Conservation (phyloP, 2,797 vertebrate species). For the Hoplostethus atlanticus region DNA sequence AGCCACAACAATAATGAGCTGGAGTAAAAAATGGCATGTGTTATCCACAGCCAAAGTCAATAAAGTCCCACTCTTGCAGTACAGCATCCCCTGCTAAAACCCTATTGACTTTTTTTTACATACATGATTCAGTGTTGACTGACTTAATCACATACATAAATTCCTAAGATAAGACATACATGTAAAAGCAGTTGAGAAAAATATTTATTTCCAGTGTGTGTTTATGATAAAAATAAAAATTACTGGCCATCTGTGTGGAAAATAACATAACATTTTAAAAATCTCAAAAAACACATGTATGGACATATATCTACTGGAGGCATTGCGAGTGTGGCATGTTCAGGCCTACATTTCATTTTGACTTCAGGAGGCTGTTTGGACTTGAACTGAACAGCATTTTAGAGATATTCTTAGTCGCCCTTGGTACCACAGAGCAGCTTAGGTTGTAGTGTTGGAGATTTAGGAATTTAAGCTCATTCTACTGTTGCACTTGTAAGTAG, state of each 20-base stretch:
- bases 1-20: constrained; percentile 24
- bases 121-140: background rate
- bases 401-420: too few relatives aligned
- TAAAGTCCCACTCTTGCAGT: background rate
- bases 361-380: too few relatives aligned
- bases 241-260: background rate
- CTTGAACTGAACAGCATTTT: too few relatives aligned
- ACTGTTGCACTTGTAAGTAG: constrained; percentile 16
- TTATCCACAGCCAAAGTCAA: background rate
- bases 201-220: too few relatives aligned
- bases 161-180: background rate
- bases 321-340: too few relatives aligned
- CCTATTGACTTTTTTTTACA: background rate
- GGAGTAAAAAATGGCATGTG: constrained; percentile 8
- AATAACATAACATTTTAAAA: too few relatives aligned
- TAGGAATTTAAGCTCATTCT: constrained; percentile 42
- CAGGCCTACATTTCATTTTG: too few relatives aligned
- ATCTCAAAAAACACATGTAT: too few relatives aligned
- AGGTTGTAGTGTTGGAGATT: constrained; percentile 8
- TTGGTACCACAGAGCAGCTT: too few relatives aligned
- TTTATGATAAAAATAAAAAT: too few relatives aligned
- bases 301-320: too few relatives aligned
- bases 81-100: background rate
- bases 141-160: background rate
- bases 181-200: constrained; percentile 5